Base-by-base conservation (phyloP, 2,888 invertebrate species). In the Lycaena phlaeas region DNA sequence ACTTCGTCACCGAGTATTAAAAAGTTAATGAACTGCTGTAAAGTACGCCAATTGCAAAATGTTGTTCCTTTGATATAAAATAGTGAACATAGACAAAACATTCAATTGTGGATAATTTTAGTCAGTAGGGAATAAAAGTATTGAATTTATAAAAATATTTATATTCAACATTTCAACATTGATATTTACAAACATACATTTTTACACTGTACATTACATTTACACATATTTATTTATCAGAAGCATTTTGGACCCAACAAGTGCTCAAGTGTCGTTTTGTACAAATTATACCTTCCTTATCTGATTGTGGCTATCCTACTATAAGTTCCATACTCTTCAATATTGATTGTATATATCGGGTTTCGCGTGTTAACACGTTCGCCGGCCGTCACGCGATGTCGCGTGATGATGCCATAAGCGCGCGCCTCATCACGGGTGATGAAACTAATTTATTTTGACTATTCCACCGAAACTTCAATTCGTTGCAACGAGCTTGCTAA, bases 111-210 rank as follows among this genome's bases (percentile, higher is more conserved):
- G n/a, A n/a, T n/a, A n/a, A n/a, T n/a, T n/a, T n/a, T n/a, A n/a
- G n/a, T n/a, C n/a, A 22, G 22, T 22, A 22, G 6, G 22, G 6
- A 22, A 22, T 22, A 5, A 22, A 7, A 22, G 9, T 22, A 5
- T 22, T 9, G 6, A 22, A 22, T 22, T 22, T 30, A 22, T 34
- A 12, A 61, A 68, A 76, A 75, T 73, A 71, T 68, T 73, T 71
- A 45, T 72, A 76, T 72, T 66, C 57, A 77, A 74, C 66, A 54
- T 54, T 65, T 71, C 74, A 79, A 78, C 79, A 70, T 73, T 64
- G 68, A 62, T 73, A 77, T 77, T 59, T 78, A 78, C 75, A 78
- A 38, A 22, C 12, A 34, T 22, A 34, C 18, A 30, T 42, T 53
- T 57, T 49, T 57, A 70, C 64, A 68, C 63, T 71, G 61, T 68